Evolutionary conservation across 2,113 vertebrate species (phyloP).

Genomic region (Sus scrofa): T2T-Sscrofa CM000817.6:149973501-149974000

Average conservation of each 20-base stretch:
- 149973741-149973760: background rate
- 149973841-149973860: background rate
- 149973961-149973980: slow-evolving; percentile 19
- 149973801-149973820: background rate
- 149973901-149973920: background rate
- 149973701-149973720: background rate
- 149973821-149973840: background rate
- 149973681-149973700: background rate
- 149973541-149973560: slow-evolving; percentile 96
- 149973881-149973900: background rate
- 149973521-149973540: slow-evolving; percentile 68
- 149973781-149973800: background rate
- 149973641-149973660: background rate
- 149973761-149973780: background rate
- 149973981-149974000: slow-evolving; percentile 48
- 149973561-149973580: slow-evolving; percentile 98
- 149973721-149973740: background rate
- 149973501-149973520: background rate
- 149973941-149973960: background rate
- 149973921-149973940: slow-evolving; percentile 60
- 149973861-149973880: background rate
- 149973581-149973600: slow-evolving; percentile 98
- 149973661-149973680: rapidly evolving
- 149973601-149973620: slow-evolving; percentile 94
- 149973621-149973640: background rate